Percentiles rank a stretch among this genome's conserved stretches.
These are phyloP conservation scores for Panagrolaimus sp. DNA, from an alignment of 1,140 invertebrate genomes.

Conservation along the genomic window DNA sequence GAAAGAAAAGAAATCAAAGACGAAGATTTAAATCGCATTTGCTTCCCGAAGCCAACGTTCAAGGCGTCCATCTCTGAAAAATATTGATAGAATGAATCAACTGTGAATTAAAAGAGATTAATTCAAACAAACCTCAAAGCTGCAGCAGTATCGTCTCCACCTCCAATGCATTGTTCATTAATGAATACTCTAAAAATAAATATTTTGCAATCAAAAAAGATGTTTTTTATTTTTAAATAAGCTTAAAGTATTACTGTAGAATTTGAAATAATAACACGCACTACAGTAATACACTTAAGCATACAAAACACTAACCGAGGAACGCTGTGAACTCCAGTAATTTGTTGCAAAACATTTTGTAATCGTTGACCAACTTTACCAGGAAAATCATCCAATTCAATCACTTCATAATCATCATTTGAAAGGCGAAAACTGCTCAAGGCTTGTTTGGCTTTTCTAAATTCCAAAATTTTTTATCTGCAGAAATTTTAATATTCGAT, in stretches of 20 bases:
- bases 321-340: not conserved
- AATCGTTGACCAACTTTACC: not conserved
- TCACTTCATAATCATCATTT: not conserved
- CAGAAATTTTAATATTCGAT: too few relatives aligned
- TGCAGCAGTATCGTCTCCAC: not conserved
- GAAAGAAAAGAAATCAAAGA: too few relatives aligned
- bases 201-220: too few relatives aligned
- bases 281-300: too few relatives aligned
- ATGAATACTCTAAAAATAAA: not conserved
- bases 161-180: not conserved
- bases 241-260: too few relatives aligned
- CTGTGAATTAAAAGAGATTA: not conserved
- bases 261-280: too few relatives aligned
- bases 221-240: too few relatives aligned
- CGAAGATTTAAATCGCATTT: not conserved
- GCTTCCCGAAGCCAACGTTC: slow-evolving; percentile 3
- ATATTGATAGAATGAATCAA: not conserved
- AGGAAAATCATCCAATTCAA: slow-evolving; percentile 10
- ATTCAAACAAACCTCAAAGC: not conserved
- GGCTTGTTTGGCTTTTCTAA: not conserved
- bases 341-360: not conserved
- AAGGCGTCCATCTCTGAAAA: slow-evolving; percentile 10
- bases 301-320: not conserved
- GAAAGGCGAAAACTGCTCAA: not conserved
- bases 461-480: too few relatives aligned